These are phyloP conservation scores for Darevskia mixta DNA, from an alignment of 2,797 vertebrate species.

Conservation along the genomic window DNA sequence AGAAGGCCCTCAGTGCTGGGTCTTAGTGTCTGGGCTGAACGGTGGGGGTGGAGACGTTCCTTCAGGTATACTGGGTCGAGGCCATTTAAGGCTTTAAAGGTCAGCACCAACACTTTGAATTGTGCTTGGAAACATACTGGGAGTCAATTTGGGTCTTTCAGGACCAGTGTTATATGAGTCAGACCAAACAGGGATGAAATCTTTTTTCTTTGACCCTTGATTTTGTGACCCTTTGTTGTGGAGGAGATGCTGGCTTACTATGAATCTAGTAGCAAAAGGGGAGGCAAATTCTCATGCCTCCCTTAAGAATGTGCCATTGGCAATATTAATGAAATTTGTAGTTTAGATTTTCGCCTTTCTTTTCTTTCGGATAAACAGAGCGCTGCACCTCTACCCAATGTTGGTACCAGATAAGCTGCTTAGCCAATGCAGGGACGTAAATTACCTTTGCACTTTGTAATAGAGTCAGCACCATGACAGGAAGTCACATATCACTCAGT, in stretches of 20 bases:
- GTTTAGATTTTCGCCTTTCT: conserved; percentile 49
- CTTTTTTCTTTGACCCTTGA: no score
- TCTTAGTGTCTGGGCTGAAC: no score
- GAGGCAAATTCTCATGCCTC: conserved; percentile 54
- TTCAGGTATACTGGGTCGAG: no score
- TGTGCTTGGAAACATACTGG: no score
- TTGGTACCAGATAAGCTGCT: conserved; percentile 45
- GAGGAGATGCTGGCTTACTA: conserved; percentile 58
- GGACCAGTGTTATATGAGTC: no score
- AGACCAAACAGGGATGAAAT: no score
- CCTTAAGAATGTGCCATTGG: conserved; percentile 44
- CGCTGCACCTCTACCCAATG: conserved; percentile 47
- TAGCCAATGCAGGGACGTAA: conserved; percentile 63
- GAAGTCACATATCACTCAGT: conserved; percentile 81
- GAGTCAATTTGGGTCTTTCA: no score
- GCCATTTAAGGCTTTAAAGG: no score
- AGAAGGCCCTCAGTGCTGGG: no score
- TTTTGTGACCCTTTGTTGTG: conserved; percentile 21
- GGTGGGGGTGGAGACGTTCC: no score
- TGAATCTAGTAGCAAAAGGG: background rate
- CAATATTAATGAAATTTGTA: conserved; percentile 59
- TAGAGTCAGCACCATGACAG: conserved; percentile 80
- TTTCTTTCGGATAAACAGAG: conserved; percentile 58
- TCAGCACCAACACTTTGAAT: no score
- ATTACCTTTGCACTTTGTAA: conserved; percentile 82